These are phyloP conservation scores for Orycteropus afer DNA, from an alignment of 2,113 vertebrate species.

Conservation along the genomic window DNA sequence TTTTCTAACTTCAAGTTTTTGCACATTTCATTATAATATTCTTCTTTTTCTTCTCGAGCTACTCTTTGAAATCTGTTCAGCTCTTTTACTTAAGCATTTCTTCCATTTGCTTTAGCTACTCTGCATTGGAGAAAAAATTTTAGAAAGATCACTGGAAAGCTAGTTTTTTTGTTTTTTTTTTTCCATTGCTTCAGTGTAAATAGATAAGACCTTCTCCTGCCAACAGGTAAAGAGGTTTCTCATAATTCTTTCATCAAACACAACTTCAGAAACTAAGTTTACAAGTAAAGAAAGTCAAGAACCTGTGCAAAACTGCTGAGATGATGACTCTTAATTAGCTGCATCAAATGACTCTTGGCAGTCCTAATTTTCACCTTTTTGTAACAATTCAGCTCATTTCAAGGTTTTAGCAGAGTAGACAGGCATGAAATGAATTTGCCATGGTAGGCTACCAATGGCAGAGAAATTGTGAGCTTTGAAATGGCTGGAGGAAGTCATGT, in stretches of 20 bases:
- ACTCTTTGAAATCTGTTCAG: too few species aligned
- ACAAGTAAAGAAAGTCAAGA: slow-evolving; percentile 62
- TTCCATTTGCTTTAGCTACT: too few species aligned
- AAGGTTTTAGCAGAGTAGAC: slow-evolving; percentile 80
- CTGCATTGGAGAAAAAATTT: too few species aligned
- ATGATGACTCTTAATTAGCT: slow-evolving; percentile 78
- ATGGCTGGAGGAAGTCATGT: slow-evolving; percentile 69
- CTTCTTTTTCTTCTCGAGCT: too few species aligned
- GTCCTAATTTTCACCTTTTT: slow-evolving; percentile 81
- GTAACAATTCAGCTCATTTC: slow-evolving; percentile 81
- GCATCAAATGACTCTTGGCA: slow-evolving; percentile 75
- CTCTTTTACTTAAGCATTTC: too few species aligned
- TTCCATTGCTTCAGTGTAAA: neutral
- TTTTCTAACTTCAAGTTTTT: too few species aligned
- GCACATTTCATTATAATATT: too few species aligned
- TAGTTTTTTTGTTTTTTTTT: slow-evolving; percentile 61
- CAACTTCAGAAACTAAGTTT: slow-evolving; percentile 76
- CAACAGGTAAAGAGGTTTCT: slow-evolving; percentile 62
- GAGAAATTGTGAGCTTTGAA: slow-evolving; percentile 48
- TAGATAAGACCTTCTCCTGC: slow-evolving; percentile 58
- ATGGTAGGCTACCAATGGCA: slow-evolving; percentile 74
- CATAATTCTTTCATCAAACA: slow-evolving; percentile 45
- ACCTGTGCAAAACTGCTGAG: neutral
- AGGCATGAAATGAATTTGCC: slow-evolving; percentile 82
- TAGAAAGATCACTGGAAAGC: slow-evolving; percentile 52